Conservation (phyloP, 2,113 vertebrate species). For the Fulmarus glacialis region DNA sequence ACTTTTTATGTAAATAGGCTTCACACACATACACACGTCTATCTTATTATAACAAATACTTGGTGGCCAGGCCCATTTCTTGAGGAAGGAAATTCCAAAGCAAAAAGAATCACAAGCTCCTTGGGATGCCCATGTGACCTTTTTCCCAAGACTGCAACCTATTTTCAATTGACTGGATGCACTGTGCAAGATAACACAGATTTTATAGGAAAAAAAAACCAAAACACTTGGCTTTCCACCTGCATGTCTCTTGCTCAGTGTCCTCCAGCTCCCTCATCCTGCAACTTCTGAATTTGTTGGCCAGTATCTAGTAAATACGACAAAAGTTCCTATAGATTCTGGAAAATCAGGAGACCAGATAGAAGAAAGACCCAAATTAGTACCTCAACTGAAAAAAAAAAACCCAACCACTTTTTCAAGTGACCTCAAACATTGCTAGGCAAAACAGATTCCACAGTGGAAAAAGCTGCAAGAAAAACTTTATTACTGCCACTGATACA, state of each 20-base stretch:
- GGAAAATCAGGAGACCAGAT: not conserved
- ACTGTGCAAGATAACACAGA: not conserved
- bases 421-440: not conserved
- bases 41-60: not conserved
- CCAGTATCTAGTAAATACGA: not conserved
- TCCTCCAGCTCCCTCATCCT: not conserved
- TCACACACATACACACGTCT: rapidly evolving
- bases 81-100: not conserved
- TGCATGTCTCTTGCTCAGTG: not conserved
- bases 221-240: not conserved
- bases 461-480: not conserved
- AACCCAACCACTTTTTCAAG: not conserved
- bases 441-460: not conserved
- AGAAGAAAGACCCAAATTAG: not conserved
- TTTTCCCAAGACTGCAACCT: not conserved
- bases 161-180: not conserved
- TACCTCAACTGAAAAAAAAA: not conserved
- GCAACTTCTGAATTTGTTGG: not conserved
- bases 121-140: not conserved
- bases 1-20: not conserved
- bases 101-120: not conserved
- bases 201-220: not conserved
- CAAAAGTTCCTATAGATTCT: not conserved
- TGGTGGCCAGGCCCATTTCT: not conserved
- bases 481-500: not conserved